These are phyloP conservation scores for Xanthia togata DNA, from an alignment of 2,888 invertebrate genomes.

Conservation along the genomic window DNA sequence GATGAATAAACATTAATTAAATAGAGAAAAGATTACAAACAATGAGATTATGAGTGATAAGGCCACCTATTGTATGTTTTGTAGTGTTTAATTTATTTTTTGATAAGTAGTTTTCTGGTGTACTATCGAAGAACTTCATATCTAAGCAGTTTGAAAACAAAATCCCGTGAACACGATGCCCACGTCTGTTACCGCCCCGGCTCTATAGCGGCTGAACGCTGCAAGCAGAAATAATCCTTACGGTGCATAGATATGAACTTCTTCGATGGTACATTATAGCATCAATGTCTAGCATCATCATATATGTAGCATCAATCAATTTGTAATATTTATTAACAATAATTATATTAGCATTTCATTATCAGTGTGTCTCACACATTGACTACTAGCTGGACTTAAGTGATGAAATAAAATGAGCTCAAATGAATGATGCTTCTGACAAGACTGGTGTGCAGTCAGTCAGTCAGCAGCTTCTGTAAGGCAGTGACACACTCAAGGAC, in stretches of 20 bases:
- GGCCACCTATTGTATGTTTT: not conserved
- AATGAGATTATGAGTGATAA: too few relatives aligned
- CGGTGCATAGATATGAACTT: too few relatives aligned
- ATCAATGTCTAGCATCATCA: too few relatives aligned
- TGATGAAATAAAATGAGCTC: not conserved
- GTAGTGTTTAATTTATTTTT: not conserved
- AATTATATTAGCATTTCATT: slow-evolving; percentile 3
- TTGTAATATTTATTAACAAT: not conserved
- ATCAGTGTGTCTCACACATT: not conserved
- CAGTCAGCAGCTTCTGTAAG: not conserved
- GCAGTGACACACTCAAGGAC: not conserved
- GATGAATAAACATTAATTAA: not conserved
- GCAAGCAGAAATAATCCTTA: too few relatives aligned
- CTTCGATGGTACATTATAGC: too few relatives aligned
- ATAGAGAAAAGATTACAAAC: not conserved
- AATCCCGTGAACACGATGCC: too few relatives aligned
- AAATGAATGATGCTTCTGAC: not conserved
- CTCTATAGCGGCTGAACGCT: too few relatives aligned
- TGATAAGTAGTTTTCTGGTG: not conserved
- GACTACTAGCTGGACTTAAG: not conserved
- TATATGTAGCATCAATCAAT: not conserved
- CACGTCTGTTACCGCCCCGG: too few relatives aligned
- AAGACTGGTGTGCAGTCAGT: not conserved
- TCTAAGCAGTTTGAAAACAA: too few relatives aligned
- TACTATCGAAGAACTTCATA: too few relatives aligned